Evolutionary conservation across 2,797 vertebrate species (phyloP), one percentile per base, ranked within the genome.

Genomic region (Microhierax caerulescens): DNA sequence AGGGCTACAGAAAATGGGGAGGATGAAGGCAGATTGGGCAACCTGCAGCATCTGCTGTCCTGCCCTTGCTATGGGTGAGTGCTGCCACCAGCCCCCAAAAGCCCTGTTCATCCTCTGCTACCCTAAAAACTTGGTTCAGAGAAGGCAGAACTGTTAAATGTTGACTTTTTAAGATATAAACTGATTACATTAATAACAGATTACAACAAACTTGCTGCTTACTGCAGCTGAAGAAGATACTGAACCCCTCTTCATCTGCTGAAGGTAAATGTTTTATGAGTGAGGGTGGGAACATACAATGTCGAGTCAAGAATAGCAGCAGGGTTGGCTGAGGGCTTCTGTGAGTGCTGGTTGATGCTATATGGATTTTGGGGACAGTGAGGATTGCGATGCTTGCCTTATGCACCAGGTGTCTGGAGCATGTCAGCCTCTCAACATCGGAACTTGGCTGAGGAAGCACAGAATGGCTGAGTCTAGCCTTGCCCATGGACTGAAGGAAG

Each of bases 1-100:
- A 11, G 57, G 24, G 25, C 30, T 47, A 69, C 22, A 3, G 36
- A 57, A 63, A 24, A 17, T 0, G 2, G 27, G 4, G 13, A 23
- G 9, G 19, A 12, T 20, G 13, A 48, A 43, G 51, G 60, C 8
- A 37, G 28, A 6, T 2, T 10, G 78, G 51, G 16, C 11, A 70
- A 27, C 24, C 19, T 28, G 25, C 51, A 56, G 68, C 32, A 37
- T 30, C 23, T 2, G 5, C 37, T 25, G 3, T 32, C 56, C 59
- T 69, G 21, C 27, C 45, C 34, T 60, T 32, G 16, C 3, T 57
- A 3, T 34, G 34, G 48, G 18, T 64, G 61, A 10, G 32, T 51
- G 34, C 57, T 79, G 28, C 36, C 22, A 2, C 1, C 2, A 25
- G 13, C 15, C 20, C 32, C 28, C 4, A 25, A 61, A n/a, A 6